Evolutionary conservation across 2,113 vertebrate genomes (phyloP), one percentile per base, ranked within the genome.

Genomic region (Chloropsis hardwickii): DNA sequence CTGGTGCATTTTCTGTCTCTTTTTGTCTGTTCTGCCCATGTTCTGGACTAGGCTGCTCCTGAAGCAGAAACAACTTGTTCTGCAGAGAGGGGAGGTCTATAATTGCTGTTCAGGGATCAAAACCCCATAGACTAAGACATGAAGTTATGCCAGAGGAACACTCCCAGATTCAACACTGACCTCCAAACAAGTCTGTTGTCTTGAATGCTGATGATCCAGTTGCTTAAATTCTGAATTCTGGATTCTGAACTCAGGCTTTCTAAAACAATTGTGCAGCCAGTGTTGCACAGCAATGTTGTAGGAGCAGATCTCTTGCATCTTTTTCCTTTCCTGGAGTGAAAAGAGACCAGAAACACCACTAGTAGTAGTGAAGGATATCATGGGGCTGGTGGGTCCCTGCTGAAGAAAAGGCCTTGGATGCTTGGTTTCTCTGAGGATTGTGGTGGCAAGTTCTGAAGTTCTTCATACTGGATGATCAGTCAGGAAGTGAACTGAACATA

Each of bases 1-100:
- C 90, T 94, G 92, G n/a, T 92, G 39, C 14, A 24, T 94, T 78
- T 94, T 94, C 28, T 81, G 50, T 12, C 20, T 64, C 14, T 72
- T 93, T 62, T 69, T 77, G 23, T 77, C 27, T 78, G 33, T 66
- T 81, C 33, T 89, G 47, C 23, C 47, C 1, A 0, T 84, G 21
- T 84, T 94, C 51, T 84, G 50, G 51, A 67, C 81, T 81, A 64
- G 82, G 51, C 77, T 92, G 33, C 22, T 79, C 27, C 25, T 73
- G 50, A 50, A 91, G 50, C 47, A 89, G 33, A 62, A 94, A 20
- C 23, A 91, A 42, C 56, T 48, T 37, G 21, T 67, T 29, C 64
- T 82, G 39, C 27, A 28, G 66, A 67, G 70, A 48, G 58, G 24
- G 18, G 17, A 64, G 39, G 16, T 22, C 13, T 64, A 0, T 74